phyloP scores from a whole-genome alignment of 2,888 invertebrate genomes.

The Acanthosoma haemorrhoidale region DNA sequence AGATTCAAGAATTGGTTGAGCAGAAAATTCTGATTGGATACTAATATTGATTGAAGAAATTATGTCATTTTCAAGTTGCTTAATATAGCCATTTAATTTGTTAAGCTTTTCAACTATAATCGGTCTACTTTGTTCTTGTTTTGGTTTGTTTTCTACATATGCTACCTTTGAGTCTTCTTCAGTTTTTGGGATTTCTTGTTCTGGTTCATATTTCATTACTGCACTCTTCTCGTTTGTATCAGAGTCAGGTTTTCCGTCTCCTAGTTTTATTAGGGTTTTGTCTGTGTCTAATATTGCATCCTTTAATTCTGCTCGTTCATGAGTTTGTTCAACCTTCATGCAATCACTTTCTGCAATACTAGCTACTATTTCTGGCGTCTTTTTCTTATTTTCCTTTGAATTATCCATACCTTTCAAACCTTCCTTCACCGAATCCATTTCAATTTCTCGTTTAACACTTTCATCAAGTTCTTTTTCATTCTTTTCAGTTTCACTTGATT shows the following conservation, averaged over 20 bases:
- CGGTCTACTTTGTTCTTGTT: not conserved
- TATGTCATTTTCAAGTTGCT: constrained; percentile 9
- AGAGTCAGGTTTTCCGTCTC: not conserved
- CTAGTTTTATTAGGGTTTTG: too few relatives aligned
- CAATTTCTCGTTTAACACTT: not conserved
- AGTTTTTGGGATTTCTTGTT: not conserved
- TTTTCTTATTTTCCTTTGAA: not conserved
- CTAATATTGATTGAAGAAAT: not conserved
- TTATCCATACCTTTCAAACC: not conserved
- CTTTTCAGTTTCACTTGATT: not conserved
- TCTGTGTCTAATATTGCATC: too few relatives aligned
- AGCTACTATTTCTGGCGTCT: not conserved
- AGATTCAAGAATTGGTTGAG: constrained; percentile 17
- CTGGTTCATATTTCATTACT: too few relatives aligned
- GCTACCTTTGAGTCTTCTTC: not conserved
- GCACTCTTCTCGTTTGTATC: not conserved
- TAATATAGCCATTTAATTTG: not conserved
- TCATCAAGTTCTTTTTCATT: not conserved
- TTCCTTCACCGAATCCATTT: not conserved
- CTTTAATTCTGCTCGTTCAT: not conserved
- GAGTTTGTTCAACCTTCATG: not conserved
- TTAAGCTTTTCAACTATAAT: not conserved
- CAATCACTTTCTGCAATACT: not conserved
- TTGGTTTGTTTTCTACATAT: not conserved
- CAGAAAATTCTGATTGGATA: constrained; percentile 11